Conservation (phyloP, 2,113 vertebrate species). For the Corythornis vintsioides region DNA sequence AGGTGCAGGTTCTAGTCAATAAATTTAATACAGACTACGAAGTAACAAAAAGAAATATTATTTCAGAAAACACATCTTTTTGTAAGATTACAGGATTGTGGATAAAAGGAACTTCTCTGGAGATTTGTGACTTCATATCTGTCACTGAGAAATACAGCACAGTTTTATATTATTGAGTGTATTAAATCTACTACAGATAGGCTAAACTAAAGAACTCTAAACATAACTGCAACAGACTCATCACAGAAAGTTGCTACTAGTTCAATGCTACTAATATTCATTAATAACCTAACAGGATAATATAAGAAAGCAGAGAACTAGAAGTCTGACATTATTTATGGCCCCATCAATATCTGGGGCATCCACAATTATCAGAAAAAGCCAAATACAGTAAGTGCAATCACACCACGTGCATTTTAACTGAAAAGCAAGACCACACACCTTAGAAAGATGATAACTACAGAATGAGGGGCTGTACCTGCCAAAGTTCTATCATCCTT, state of each 20-base stretch:
- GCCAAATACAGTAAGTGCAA: rapidly evolving
- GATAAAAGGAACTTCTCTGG: not conserved
- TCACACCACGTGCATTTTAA: rapidly evolving
- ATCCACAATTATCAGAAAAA: not conserved
- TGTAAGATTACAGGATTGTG: not conserved
- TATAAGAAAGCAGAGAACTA: not conserved
- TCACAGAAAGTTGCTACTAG: not conserved
- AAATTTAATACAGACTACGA: not conserved
- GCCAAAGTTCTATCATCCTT: not conserved
- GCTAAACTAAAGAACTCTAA: not conserved
- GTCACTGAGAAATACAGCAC: not conserved
- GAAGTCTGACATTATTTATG: not conserved
- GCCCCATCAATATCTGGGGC: not conserved
- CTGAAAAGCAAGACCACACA: not conserved
- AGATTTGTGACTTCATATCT: not conserved
- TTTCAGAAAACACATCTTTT: not conserved
- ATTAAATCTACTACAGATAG: not conserved
- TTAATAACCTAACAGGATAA: not conserved
- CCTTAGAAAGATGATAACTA: not conserved
- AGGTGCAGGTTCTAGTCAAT: not conserved
- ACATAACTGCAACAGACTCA: not conserved
- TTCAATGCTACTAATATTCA: not conserved
- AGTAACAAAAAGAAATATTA: not conserved
- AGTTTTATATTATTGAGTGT: not conserved
- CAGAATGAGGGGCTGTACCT: not conserved